Conservation (phyloP, 2,113 vertebrate species). For the Hemiprocne comata region DNA sequence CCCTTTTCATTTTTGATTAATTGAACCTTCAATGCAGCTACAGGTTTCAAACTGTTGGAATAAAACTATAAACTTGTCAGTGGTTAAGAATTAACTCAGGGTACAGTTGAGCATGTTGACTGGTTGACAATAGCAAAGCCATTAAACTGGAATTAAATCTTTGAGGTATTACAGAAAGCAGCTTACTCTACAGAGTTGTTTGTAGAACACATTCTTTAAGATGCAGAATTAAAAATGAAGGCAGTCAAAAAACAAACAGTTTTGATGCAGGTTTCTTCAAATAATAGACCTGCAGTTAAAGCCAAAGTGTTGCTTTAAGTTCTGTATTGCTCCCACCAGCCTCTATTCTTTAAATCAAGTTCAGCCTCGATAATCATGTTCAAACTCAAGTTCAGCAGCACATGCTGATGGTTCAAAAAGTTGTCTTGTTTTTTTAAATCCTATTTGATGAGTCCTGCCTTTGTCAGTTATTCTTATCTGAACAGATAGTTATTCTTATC, state of each 20-base stretch:
- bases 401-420: background rate
- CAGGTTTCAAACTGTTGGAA: background rate
- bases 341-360: background rate
- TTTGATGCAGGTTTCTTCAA: background rate
- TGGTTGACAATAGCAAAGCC: background rate
- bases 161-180: background rate
- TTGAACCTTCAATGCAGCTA: background rate
- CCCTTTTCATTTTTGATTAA: background rate
- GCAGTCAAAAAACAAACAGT: background rate
- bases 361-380: background rate
- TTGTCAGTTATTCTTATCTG: background rate
- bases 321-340: background rate
- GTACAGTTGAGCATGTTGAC: background rate
- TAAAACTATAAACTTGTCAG: background rate
- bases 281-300: background rate
- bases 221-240: background rate
- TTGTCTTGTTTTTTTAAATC: background rate
- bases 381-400: background rate
- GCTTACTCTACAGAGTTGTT: background rate
- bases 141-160: background rate
- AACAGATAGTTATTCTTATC: background rate
- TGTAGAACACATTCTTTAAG: background rate
- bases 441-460: background rate
- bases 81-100: background rate
- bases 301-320: background rate